Base-by-base conservation (phyloP, 1,140 invertebrate genomes). In the Scaptomyza graminum region DNA sequence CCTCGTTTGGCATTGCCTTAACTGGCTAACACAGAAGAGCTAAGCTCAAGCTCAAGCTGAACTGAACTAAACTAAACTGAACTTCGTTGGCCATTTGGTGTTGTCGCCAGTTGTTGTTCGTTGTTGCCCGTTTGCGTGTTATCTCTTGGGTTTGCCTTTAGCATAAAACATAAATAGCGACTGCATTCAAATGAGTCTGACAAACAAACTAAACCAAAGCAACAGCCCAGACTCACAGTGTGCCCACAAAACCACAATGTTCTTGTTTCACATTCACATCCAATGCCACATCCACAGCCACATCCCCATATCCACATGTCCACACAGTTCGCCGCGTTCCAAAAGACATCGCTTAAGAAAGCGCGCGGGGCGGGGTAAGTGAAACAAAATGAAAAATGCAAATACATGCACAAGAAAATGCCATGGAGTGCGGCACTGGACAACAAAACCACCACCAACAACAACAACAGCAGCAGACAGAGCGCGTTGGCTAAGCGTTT, bases 81-180 rank as follows among this genome's bases (percentile, higher is more conserved):
- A 47, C 43, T 34, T 22, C 25, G 28, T 28, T 5, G 44, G 56
- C 25, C 66, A 54, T 37, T 54, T 61, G 65, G 51, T 68, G 65
- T 63, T 68, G 71, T 69, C 51, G 66, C 44, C 46, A 46, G 31
- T 34, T 34, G 31, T 34, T 8, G 7, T 7, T 0, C 31, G 7
- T 9, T 34, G 63, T 68, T 50, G 61, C 65, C 25, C 16, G 74
- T 5, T 77, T 77, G 74, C 65, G 74, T 77, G 78, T 79, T 79
- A 79, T 76, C 76, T 76, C 55, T 59, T 61, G 43, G 69, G 64
- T 67, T 72, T 2, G 80, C 68, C 82, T 88, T 87, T 88, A 87
- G 83, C 82, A 87, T 88, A 87, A 87, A 88, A 88, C 82, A 87
- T 82, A 87, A 87, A 87, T 87, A 88, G 82, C 79, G 76, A 88